Evolutionary conservation across 1,140 invertebrate species (phyloP).

Genomic region (Eueides isabella): DNA sequence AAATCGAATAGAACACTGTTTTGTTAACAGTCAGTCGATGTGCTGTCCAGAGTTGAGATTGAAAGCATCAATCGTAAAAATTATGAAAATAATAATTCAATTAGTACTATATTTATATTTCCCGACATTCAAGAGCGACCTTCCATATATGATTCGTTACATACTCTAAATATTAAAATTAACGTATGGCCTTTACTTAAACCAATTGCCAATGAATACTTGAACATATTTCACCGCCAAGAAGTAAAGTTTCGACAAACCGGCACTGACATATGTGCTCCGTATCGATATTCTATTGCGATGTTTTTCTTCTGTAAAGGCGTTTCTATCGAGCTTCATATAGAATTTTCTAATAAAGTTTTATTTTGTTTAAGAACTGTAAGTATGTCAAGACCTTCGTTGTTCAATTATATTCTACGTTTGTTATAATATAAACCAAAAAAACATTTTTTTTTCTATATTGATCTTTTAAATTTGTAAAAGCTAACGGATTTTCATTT

Average conservation of each 20-base stretch:
- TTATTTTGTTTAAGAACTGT: conserved; percentile 4
- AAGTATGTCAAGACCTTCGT: background rate
- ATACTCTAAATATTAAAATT: too few relatives aligned
- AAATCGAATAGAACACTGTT: too few relatives aligned
- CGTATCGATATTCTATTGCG: conserved; percentile 5
- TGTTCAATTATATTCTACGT: background rate
- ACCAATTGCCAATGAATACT: background rate
- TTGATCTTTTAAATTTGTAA: too few relatives aligned
- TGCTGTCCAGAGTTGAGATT: too few relatives aligned
- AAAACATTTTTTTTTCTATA: too few relatives aligned
- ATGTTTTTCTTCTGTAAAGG: background rate
- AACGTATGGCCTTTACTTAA: background rate
- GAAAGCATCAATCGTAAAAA: too few relatives aligned
- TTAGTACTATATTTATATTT: too few relatives aligned
- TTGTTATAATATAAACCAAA: background rate
- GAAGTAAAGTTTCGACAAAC: background rate
- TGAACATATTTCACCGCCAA: background rate
- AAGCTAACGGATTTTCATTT: too few relatives aligned
- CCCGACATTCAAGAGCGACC: too few relatives aligned
- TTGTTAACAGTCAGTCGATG: too few relatives aligned
- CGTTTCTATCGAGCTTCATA: background rate
- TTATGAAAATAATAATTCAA: too few relatives aligned
- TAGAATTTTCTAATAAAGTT: background rate
- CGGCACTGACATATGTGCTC: background rate
- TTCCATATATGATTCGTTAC: too few relatives aligned